Evolutionary conservation across 1,140 invertebrate species (phyloP), one percentile per base, ranked within the genome.

Genomic region (Drosophila micromelanica): DNA sequence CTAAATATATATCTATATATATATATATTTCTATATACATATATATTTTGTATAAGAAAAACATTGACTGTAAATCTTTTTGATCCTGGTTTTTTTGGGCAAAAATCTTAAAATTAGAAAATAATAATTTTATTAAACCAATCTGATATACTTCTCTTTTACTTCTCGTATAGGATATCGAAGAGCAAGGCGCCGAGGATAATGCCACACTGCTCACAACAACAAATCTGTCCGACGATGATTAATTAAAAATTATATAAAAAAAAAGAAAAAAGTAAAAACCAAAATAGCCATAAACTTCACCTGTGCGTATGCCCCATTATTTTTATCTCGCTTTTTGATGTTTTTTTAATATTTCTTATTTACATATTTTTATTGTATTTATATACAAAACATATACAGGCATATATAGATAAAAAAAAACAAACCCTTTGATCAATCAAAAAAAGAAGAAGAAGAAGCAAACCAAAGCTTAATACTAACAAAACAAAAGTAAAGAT

Each of bases 171-270:
- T 63, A 91, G 90, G 90, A 91, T 45, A 85, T 92, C 35, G 90
- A 91, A 56, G 91, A 91, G 69, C 82, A 86, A 48, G 91, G 89
- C 32, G 86, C 76, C 46, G 90, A 92, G 55, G 91, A 92, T 65
- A 92, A 92, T 78, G 84, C 90, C 73, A 92, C 91, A 45, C 65
- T 92, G 72, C 61, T 92, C n/a, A 85, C 91, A 40, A 90, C 82
- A 57, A 78, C 85, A 54, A 92, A 91, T 79, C 67, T 91, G 59
- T 92, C 91, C 67, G 91, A 92, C 55, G 91, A 92, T 65, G 91
- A 92, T 72, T 92, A 76, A 78, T 62, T 70, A 35, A 37, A 62
- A 57, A 52, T 27, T 69, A 67, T 46, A 49, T 59, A 52, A 15
- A 45, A 43, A 11, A 27, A 64, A 32, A 35, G 3, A 17, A 52